Evolutionary conservation across 2,888 invertebrate species (phyloP).

Genomic region (Nebria brevicollis): DNA sequence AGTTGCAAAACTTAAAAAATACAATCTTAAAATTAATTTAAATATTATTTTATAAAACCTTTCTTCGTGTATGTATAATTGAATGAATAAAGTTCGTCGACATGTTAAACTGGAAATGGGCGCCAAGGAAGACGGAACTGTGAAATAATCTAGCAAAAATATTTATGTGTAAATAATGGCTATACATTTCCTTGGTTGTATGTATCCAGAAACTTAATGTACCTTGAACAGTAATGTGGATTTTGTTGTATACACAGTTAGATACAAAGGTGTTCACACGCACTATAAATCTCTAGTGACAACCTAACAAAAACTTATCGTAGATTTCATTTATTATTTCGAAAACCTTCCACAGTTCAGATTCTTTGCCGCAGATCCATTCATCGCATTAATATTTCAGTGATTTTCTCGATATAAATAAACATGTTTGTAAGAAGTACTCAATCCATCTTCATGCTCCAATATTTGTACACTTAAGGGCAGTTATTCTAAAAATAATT

Average conservation of each 20-base stretch:
- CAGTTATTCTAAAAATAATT: no score
- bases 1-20: not conserved
- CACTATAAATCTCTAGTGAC: not conserved
- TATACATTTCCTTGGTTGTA: not conserved
- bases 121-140: not conserved
- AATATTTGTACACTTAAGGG: not conserved
- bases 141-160: not conserved
- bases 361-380: not conserved
- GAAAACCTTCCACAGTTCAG: not conserved
- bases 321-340: not conserved
- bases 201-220: not conserved
- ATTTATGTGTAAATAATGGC: not conserved
- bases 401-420: not conserved
- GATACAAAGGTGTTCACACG: not conserved
- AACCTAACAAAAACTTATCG: not conserved
- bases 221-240: not conserved
- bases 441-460: not conserved
- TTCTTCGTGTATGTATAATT: not conserved
- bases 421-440: not conserved
- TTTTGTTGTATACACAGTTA: not conserved
- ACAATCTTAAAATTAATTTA: not conserved
- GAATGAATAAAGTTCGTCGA: not conserved
- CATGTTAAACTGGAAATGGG: not conserved
- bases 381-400: not conserved
- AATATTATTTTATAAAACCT: not conserved